Conservation (phyloP, 2,113 vertebrate genomes). For the Rafetus swinhoei region DNA sequence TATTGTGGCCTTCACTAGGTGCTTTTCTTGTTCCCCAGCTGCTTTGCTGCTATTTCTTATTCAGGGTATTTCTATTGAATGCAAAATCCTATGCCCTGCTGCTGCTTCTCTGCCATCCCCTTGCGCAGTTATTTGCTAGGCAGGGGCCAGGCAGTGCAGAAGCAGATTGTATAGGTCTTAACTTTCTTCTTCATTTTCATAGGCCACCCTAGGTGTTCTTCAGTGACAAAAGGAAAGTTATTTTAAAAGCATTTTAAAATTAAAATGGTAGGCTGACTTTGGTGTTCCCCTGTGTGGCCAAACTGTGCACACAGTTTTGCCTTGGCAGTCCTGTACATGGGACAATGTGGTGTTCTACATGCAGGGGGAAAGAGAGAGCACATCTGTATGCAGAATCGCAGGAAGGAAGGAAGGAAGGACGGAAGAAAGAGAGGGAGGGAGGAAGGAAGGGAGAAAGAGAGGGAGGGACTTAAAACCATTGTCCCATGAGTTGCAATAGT, state of each 20-base stretch:
- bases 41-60: not conserved
- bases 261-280: not conserved
- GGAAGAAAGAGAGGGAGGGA: no score
- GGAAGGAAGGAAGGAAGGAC: not conserved
- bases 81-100: not conserved
- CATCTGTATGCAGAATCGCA: not conserved
- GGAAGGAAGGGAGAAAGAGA: no score
- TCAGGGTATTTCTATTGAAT: not conserved
- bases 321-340: not conserved
- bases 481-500: not conserved
- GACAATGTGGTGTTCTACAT: accelerated
- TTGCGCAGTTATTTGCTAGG: not conserved
- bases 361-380: not conserved
- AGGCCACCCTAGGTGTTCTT: accelerated
- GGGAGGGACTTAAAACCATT: not conserved
- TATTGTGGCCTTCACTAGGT: not conserved
- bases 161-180: not conserved
- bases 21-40: not conserved
- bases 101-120: not conserved
- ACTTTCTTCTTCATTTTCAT: not conserved
- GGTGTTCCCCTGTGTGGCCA: not conserved
- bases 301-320: not conserved
- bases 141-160: not conserved
- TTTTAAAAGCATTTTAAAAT: no score
- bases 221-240: not conserved